These are phyloP conservation scores for Datnioides undecimradiatus DNA, from an alignment of 2,113 vertebrate genomes.

Conservation along the genomic window DNA sequence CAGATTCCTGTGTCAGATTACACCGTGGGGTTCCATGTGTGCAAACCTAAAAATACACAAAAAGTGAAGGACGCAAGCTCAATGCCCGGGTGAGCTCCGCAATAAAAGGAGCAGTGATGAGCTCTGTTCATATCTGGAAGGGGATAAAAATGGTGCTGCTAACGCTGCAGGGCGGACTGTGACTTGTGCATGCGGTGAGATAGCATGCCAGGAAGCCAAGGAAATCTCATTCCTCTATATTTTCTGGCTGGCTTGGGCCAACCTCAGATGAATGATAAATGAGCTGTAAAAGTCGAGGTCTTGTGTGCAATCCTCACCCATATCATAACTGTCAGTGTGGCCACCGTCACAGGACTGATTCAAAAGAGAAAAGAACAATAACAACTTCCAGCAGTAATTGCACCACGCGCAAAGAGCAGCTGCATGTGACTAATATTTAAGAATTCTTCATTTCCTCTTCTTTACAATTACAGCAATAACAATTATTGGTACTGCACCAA, in stretches of 20 bases:
- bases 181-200: slow-evolving; percentile 47
- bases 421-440: background rate
- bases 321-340: slow-evolving; percentile 49
- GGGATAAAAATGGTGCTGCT: slow-evolving; percentile 60
- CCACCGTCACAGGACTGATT: slow-evolving; percentile 30
- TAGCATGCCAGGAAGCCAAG: slow-evolving; percentile 62
- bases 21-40: background rate
- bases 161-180: slow-evolving; percentile 46
- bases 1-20: slow-evolving; percentile 40
- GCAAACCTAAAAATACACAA: slow-evolving; percentile 27
- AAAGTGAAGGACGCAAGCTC: slow-evolving; percentile 30
- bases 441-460: background rate
- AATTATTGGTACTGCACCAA: slow-evolving; percentile 27
- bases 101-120: slow-evolving; percentile 42
- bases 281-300: slow-evolving; percentile 61
- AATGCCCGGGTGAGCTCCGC: slow-evolving; percentile 23
- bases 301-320: slow-evolving; percentile 38
- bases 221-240: slow-evolving; percentile 71
- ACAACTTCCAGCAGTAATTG: background rate
- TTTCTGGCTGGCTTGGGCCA: slow-evolving; percentile 57
- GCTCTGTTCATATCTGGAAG: slow-evolving; percentile 52
- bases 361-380: slow-evolving; percentile 28
- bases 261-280: slow-evolving; percentile 75
- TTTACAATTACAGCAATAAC: slow-evolving; percentile 10
- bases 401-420: background rate